These are phyloP conservation scores for Platyura marginata DNA, from an alignment of 1,140 invertebrate genomes.

Conservation along the genomic window DNA sequence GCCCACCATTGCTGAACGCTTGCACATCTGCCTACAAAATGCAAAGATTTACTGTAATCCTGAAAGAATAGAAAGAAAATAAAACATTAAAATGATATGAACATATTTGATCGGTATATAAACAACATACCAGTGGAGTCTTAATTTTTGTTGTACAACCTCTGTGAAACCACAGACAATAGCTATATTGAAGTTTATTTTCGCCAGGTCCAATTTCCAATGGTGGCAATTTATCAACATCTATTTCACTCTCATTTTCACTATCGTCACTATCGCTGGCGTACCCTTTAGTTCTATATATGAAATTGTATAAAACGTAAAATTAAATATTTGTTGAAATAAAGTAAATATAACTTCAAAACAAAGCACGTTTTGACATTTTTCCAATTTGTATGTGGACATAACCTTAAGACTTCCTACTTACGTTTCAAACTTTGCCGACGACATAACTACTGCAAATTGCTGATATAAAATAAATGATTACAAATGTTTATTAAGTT, in stretches of 20 bases:
- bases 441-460: background rate
- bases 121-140: background rate
- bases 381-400: background rate
- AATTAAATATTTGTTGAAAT: background rate
- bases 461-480: too few species aligned
- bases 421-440: background rate
- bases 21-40: slow-evolving; percentile 58
- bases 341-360: background rate
- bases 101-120: background rate
- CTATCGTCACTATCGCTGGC: slow-evolving; percentile 21
- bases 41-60: slow-evolving; percentile 24
- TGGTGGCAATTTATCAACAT: slow-evolving; percentile 25
- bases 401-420: background rate
- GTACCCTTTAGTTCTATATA: slow-evolving; percentile 1
- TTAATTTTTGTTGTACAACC: background rate
- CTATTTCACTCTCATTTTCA: slow-evolving; percentile 20
- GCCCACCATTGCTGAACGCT: slow-evolving; percentile 96
- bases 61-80: background rate
- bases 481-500: too few species aligned
- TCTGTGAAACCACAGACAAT: slow-evolving; percentile 47
- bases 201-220: slow-evolving; percentile 44
- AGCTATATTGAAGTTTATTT: slow-evolving; percentile 63
- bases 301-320: background rate
- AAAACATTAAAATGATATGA: background rate
- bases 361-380: background rate